Evolutionary conservation across 2,888 invertebrate genomes (phyloP).

Genomic region (Hylaea fasciaria): DNA sequence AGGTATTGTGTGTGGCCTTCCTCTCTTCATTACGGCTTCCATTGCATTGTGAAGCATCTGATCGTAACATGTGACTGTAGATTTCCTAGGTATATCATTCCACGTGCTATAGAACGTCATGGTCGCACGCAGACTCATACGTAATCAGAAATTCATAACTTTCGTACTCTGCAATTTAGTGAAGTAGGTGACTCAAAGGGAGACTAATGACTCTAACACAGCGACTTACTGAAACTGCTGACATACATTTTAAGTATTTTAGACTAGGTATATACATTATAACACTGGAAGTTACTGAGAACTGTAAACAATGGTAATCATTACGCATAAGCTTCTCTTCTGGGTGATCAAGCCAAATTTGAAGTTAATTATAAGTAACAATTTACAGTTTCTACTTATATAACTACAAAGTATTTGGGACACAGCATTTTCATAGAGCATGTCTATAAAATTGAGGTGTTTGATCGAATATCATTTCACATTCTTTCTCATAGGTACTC

Average conservation of each 20-base stretch:
- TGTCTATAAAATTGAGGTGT: no score
- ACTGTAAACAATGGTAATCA: no score
- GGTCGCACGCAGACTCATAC: conserved; percentile 7
- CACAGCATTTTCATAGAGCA: no score
- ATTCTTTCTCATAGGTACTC: no score
- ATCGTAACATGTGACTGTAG: conserved; percentile 26
- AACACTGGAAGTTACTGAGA: no score
- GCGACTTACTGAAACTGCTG: neutral
- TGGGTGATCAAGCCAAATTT: no score
- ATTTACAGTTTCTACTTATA: no score
- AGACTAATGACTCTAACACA: neutral
- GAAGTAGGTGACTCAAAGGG: neutral
- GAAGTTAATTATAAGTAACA: no score
- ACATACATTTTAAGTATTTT: neutral
- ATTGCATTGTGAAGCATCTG: conserved; percentile 37
- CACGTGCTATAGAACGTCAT: neutral
- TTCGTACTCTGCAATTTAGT: neutral
- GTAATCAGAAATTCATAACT: conserved; percentile 2
- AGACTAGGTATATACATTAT: no score
- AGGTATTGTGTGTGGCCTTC: conserved; percentile 67
- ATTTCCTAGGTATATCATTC: neutral
- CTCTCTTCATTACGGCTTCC: conserved; percentile 71
- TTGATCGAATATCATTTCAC: no score
- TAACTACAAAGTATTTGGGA: no score
- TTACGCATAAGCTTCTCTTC: no score